These are phyloP conservation scores for Ctenoplectra terminalis DNA, from an alignment of 1,140 invertebrate genomes.

Conservation along the genomic window DNA sequence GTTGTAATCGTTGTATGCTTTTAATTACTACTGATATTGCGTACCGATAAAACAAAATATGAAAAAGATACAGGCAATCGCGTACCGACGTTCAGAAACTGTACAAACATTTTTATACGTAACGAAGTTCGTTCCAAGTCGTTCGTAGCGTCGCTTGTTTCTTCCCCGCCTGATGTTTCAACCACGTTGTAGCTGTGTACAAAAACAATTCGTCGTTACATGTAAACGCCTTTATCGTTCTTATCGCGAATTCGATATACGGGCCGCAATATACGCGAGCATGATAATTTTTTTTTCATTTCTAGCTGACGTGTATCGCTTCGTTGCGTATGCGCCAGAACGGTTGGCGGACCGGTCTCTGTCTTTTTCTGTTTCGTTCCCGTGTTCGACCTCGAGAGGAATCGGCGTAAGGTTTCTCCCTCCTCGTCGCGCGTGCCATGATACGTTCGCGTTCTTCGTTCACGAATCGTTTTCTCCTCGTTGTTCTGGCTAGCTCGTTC, in stretches of 20 bases:
- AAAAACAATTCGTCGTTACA: neutral
- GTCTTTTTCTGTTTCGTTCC: slow-evolving; percentile 57
- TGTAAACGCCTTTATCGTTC: neutral
- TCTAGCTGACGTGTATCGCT: neutral
- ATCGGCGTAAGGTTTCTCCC: slow-evolving; percentile 63
- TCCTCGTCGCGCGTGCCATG: slow-evolving; percentile 51
- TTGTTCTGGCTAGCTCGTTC: slow-evolving; percentile 14
- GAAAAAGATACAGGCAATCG: too few species aligned
- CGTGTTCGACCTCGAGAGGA: slow-evolving; percentile 59
- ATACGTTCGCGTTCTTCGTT: slow-evolving; percentile 32
- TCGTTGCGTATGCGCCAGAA: slow-evolving; percentile 11
- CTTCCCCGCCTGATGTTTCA: neutral
- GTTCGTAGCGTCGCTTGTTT: too few species aligned
- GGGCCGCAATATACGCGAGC: neutral
- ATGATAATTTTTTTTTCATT: slow-evolving; percentile 23
- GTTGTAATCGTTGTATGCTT: neutral
- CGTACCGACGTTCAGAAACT: too few species aligned
- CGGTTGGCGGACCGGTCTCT: slow-evolving; percentile 45
- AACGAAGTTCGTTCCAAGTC: neutral
- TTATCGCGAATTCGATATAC: slow-evolving; percentile 2
- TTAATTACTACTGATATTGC: neutral
- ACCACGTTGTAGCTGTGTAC: neutral
- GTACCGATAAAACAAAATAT: neutral
- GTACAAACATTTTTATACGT: neutral
- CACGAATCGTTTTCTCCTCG: slow-evolving; percentile 32